Percentiles rank a stretch among this genome's conserved stretches.
phyloP scores from a whole-genome alignment of 2,888 invertebrate species.

The Magallana nippona region DNA sequence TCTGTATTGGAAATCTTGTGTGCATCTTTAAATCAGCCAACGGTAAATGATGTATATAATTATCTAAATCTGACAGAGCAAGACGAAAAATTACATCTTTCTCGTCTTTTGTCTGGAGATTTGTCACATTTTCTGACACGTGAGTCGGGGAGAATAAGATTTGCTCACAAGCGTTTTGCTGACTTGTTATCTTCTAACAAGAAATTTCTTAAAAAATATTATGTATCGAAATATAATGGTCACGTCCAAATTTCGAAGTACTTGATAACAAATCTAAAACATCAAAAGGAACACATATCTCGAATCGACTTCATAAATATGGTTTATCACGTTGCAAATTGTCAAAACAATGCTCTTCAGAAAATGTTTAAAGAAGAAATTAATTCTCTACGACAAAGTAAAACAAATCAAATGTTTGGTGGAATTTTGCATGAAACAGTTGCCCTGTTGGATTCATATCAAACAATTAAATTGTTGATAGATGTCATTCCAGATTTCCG shows the following conservation, averaged over 20 bases:
- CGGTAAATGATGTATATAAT: neutral
- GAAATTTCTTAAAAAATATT: neutral
- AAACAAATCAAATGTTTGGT: neutral
- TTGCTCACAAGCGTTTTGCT: conserved; percentile 29
- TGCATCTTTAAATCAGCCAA: neutral
- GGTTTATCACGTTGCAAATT: neutral
- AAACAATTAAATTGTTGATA: neutral
- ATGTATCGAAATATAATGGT: conserved; percentile 19
- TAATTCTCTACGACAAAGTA: neutral
- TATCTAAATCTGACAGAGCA: neutral
- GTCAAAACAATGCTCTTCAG: neutral
- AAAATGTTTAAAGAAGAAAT: neutral
- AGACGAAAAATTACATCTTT: neutral
- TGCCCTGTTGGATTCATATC: neutral
- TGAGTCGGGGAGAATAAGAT: neutral
- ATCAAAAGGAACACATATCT: neutral
- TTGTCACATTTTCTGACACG: conserved; percentile 5
- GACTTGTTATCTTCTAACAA: conserved; percentile 30
- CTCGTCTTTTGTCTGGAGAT: conserved; percentile 21
- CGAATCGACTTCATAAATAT: neutral
- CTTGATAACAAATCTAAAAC: neutral
- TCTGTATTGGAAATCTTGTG: conserved; percentile 42
- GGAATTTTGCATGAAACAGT: neutral
- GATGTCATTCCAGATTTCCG: neutral
- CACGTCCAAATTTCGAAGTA: conserved; percentile 19